phyloP scores from a whole-genome alignment of 2,888 invertebrate species.

The Escarpia spicata region DNA sequence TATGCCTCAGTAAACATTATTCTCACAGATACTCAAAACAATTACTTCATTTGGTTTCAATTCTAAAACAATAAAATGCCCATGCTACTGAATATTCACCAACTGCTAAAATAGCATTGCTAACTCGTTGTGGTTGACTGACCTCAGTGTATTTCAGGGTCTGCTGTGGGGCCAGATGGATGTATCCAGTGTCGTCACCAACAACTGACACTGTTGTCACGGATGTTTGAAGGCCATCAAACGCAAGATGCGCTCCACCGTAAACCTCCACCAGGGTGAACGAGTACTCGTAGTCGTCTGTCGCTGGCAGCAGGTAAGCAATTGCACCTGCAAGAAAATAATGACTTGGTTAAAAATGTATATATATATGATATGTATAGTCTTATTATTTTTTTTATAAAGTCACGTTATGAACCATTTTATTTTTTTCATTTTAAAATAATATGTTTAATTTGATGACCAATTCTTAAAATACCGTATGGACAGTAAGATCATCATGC shows the following conservation, averaged over 20 bases:
- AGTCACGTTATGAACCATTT: too few species aligned
- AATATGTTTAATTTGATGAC: too few species aligned
- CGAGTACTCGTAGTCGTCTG: constrained; percentile 35
- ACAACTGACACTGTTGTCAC: constrained; percentile 43
- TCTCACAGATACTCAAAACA: too few species aligned
- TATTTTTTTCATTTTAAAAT: too few species aligned
- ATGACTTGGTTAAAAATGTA: background rate
- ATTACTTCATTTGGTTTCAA: too few species aligned
- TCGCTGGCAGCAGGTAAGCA: constrained; percentile 42
- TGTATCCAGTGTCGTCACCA: constrained; percentile 52
- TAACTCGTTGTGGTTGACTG: background rate
- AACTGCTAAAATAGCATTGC: too few species aligned
- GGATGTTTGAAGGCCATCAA: constrained; percentile 40
- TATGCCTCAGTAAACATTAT: too few species aligned
- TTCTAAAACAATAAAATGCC: too few species aligned
- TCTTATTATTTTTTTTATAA: too few species aligned
- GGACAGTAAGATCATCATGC: too few species aligned
- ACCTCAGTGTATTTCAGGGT: constrained; percentile 28
- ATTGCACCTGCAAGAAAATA: constrained; percentile 44
- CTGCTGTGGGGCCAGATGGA: constrained; percentile 45
- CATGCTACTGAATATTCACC: too few species aligned
- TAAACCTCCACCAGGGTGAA: constrained; percentile 51
- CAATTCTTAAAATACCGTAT: too few species aligned
- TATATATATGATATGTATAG: background rate
- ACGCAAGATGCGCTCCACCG: constrained; percentile 48